A percentile compares a stretch with the other conserved stretches of the same genome.
Conservation (phyloP, 2,113 vertebrate genomes). For the Periophthalmodon schlosseri region DNA sequence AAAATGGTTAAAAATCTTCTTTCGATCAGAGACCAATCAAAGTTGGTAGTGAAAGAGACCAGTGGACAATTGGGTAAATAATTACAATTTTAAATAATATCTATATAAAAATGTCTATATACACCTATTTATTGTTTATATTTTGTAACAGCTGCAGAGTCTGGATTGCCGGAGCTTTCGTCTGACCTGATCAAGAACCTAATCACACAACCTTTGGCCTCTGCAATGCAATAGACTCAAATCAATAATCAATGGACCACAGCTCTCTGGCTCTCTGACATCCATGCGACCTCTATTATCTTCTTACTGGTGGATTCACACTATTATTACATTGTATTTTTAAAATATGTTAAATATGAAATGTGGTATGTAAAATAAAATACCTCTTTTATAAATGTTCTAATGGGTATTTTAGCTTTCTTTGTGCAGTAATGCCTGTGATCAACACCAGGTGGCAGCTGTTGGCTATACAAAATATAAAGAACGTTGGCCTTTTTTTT, state of each 20-base stretch:
- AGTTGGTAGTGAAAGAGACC: constrained; percentile 72
- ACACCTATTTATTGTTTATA: not conserved
- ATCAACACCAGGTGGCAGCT: constrained; percentile 64
- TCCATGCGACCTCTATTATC: constrained; percentile 1
- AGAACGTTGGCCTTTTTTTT: not conserved
- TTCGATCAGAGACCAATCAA: constrained; percentile 69
- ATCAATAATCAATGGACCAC: constrained; percentile 10
- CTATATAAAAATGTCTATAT: not conserved
- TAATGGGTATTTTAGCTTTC: not conserved
- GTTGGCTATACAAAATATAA: constrained; percentile 23
- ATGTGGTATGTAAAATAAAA: constrained; percentile 1
- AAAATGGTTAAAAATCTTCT: constrained; percentile 69
- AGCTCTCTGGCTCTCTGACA: not conserved
- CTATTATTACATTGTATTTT: not conserved
- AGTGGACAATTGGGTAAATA: constrained; percentile 72
- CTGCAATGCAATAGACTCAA: constrained; percentile 36
- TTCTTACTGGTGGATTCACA: not conserved
- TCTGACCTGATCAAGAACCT: constrained; percentile 63
- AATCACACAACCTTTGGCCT: constrained; percentile 48
- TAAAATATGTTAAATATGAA: not conserved
- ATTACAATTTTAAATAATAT: constrained; percentile 4
- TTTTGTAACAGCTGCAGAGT: constrained; percentile 56
- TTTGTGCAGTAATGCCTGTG: constrained; percentile 25
- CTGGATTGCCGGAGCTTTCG: constrained; percentile 71
- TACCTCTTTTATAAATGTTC: not conserved